Base-by-base conservation (phyloP, 2,888 invertebrate genomes). In the Apamea crenata region DNA sequence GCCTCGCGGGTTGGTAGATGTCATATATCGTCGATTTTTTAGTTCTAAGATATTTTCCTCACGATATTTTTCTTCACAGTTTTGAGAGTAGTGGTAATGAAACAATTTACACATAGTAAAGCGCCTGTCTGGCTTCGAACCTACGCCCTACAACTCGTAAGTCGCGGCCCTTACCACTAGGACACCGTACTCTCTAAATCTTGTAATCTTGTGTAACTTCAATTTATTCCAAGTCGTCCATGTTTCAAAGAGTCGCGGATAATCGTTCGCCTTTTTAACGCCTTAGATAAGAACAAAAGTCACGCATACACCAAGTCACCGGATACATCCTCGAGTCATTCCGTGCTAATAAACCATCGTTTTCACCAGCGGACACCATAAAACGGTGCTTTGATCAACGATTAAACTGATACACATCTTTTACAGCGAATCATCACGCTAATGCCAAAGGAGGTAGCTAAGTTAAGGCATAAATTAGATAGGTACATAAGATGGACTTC, bases 291-390 rank as follows among this genome's bases (percentile, higher is more conserved):
- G 40, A 68, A 18, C 50, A 29, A 69, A 16, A 65, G 59, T 8
- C 50, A 83, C 69, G 82, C 83, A 81, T 61, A 77, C 29, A 47
- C 32, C 2, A 65, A 59, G 29, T 21, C 29, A 56, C 75, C 61
- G 75, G 70, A 80, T 50, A 83, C 53, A 59, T 29, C 16, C 59
- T 47, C 18, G 40, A 66, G 29, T 65, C 12, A 68, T 88, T 84
- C 21, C 84, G 73, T 86, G 88, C 25, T 71, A 76, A 84, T 86
- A 87, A 86, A 74, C 71, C 71, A 78, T 61, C 16, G 77, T 80
- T 84, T 84, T 78, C 70, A 89, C 53, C 76, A 71, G 25, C 80
- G 40, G 77, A 83, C 79, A 61, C 81, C 65, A 80, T 80, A 78
- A 88, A 85, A 78, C 71, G 53, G 69, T 74, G 73, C 70, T 85